These are phyloP conservation scores for Trissonchulus latispiculum DNA, from an alignment of 2,888 invertebrate genomes.

Conservation along the genomic window DNA sequence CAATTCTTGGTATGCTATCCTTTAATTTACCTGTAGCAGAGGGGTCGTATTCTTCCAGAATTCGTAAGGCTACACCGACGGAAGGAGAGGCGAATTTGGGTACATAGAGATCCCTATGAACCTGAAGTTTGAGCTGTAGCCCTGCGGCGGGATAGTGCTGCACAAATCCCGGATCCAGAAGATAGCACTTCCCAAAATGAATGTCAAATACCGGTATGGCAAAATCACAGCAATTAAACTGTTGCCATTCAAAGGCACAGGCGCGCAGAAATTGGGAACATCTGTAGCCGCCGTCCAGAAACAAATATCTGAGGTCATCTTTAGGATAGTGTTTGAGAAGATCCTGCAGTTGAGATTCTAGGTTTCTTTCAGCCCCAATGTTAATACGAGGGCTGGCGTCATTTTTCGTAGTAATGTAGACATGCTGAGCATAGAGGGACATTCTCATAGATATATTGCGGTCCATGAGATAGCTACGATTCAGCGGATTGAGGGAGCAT, in stretches of 20 bases:
- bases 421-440: conserved; percentile 16
- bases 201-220: conserved; percentile 15
- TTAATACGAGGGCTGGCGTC: conserved; percentile 2
- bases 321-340: neutral
- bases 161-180: neutral
- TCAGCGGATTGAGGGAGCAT: conserved; percentile 6
- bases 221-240: conserved; percentile 3
- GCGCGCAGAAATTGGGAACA: neutral
- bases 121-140: conserved; percentile 5
- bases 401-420: conserved; percentile 16
- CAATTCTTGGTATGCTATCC: too few species aligned
- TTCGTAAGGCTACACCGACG: conserved; percentile 9
- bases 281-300: conserved; percentile 1
- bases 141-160: conserved; percentile 15
- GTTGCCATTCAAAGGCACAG: conserved; percentile 12
- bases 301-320: neutral
- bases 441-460: neutral
- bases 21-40: conserved; percentile 17
- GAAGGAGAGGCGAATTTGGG: conserved; percentile 15
- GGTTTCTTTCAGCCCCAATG: neutral
- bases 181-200: conserved; percentile 15
- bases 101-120: conserved; percentile 13
- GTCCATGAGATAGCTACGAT: neutral
- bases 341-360: neutral
- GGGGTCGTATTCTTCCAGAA: conserved; percentile 11